Evolutionary conservation across 1,140 invertebrate species (phyloP).

Genomic region (Ips nitidus): DNA sequence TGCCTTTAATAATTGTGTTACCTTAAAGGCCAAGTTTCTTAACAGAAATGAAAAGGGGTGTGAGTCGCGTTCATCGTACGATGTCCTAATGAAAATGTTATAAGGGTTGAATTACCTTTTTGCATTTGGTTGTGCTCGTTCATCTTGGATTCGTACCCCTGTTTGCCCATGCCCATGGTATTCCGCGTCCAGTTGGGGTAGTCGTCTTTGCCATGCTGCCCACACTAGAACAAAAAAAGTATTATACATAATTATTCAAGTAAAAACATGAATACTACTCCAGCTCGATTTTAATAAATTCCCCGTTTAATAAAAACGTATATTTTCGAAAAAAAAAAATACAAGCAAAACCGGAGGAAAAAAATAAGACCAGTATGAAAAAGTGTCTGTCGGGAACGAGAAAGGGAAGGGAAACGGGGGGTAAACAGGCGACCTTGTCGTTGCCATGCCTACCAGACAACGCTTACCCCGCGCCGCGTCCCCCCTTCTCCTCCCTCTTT

Average conservation of each 20-base stretch:
- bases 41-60: too few species aligned
- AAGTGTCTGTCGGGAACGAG: slow-evolving; percentile 26
- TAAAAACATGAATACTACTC: not conserved
- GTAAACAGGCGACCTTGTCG: slow-evolving; percentile 41
- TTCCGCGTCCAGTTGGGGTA: slow-evolving; percentile 52
- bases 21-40: too few species aligned
- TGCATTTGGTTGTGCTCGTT: slow-evolving; percentile 52
- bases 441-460: slow-evolving; percentile 41
- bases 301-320: slow-evolving; percentile 9
- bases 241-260: not conserved
- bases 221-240: slow-evolving; percentile 45
- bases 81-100: too few species aligned
- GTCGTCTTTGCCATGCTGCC: slow-evolving; percentile 51
- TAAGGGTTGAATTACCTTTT: slow-evolving; percentile 42
- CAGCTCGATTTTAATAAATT: slow-evolving; percentile 23
- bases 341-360: slow-evolving; percentile 13
- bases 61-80: too few species aligned
- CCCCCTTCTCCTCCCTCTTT: slow-evolving; percentile 11
- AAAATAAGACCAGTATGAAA: slow-evolving; percentile 35
- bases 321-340: slow-evolving; percentile 13
- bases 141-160: slow-evolving; percentile 53
- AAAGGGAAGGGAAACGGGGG: slow-evolving; percentile 8
- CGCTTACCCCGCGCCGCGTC: slow-evolving; percentile 33
- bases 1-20: too few species aligned
- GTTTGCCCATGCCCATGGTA: slow-evolving; percentile 52